Evolutionary conservation across 2,113 vertebrate species (phyloP).

Genomic region (Turdus rufiventris): DNA sequence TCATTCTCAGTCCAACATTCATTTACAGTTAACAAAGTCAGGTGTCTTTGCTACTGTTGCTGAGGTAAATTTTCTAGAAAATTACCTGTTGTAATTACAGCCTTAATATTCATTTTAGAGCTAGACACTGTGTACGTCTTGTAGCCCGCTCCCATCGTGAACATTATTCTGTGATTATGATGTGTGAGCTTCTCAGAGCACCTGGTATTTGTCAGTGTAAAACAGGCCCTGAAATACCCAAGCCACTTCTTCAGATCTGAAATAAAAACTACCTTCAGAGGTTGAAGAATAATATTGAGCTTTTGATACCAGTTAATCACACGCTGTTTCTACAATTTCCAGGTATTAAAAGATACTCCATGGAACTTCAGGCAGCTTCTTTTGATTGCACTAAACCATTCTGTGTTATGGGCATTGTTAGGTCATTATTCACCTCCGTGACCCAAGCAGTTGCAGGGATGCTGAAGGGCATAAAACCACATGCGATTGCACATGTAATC

Average conservation of each 20-base stretch:
- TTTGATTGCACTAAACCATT: not conserved
- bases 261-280: not conserved
- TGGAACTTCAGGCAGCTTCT: not conserved
- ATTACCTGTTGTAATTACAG: not conserved
- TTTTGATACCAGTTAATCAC: not conserved
- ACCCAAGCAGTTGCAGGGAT: not conserved
- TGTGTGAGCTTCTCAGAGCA: not conserved
- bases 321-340: not conserved
- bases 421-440: not conserved
- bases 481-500: fast-evolving
- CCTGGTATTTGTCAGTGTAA: not conserved
- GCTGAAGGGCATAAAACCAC: not conserved
- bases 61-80: not conserved
- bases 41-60: not conserved
- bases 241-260: not conserved
- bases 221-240: not conserved
- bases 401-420: not conserved
- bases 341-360: not conserved
- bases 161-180: no score
- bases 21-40: not conserved
- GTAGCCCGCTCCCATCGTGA: not conserved
- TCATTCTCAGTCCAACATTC: not conserved
- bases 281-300: not conserved
- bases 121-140: not conserved
- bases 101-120: not conserved